phyloP scores from a whole-genome alignment of 2,113 vertebrate species.

The Tenrec ecaudatus region DNA sequence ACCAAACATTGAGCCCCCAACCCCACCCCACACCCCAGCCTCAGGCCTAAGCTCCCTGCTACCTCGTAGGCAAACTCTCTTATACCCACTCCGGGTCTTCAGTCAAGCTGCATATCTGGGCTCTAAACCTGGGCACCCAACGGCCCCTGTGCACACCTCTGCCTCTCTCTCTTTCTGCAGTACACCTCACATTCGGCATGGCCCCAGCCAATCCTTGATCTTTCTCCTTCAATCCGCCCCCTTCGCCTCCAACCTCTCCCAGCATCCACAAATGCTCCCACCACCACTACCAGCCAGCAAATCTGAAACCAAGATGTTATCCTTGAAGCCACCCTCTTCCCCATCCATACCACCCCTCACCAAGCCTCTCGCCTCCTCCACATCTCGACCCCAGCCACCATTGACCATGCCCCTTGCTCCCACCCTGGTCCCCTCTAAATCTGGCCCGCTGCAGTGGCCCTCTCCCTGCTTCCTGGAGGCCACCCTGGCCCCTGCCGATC shows the following conservation, averaged over 20 bases:
- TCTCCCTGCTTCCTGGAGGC: not conserved
- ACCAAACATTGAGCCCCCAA: too few relatives aligned
- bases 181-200: not conserved
- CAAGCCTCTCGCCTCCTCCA: not conserved
- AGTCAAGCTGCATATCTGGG: accelerated
- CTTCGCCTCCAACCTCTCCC: not conserved
- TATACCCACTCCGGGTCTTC: not conserved
- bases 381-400: not conserved
- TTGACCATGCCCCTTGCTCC: not conserved
- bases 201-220: not conserved
- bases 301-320: not conserved
- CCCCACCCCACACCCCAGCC: not conserved
- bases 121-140: too few relatives aligned
- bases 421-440: not conserved
- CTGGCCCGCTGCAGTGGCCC: not conserved
- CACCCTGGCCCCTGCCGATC: not conserved
- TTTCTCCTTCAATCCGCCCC: not conserved
- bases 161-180: not conserved
- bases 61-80: not conserved
- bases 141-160: too few relatives aligned
- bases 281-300: not conserved
- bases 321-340: not conserved
- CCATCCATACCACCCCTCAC: not conserved
- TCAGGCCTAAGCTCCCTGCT: not conserved
- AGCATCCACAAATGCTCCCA: not conserved